These are phyloP conservation scores for Euclidia mi DNA, from an alignment of 2,888 invertebrate species.

Conservation along the genomic window DNA sequence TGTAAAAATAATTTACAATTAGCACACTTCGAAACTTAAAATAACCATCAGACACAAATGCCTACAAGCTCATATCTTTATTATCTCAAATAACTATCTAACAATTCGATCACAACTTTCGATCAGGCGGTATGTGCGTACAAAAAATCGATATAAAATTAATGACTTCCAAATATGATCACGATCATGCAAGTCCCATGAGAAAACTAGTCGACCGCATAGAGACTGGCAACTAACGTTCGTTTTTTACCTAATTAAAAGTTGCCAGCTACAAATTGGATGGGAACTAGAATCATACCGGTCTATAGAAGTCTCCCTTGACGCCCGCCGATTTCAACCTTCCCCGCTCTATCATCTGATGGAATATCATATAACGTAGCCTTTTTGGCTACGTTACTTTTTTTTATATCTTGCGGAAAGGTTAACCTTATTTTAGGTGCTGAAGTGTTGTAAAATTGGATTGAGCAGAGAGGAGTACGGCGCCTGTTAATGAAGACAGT, in stretches of 20 bases:
- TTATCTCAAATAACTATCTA: conserved; percentile 7
- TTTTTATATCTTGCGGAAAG: no score
- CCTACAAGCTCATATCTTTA: not conserved
- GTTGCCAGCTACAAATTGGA: conserved; percentile 50
- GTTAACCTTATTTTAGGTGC: no score
- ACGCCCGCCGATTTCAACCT: not conserved
- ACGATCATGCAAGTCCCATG: conserved; percentile 39
- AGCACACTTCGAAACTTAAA: not conserved
- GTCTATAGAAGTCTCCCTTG: conserved; percentile 7
- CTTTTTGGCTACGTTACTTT: no score
- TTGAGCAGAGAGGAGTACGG: no score
- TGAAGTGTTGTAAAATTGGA: no score
- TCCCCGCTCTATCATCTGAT: not conserved
- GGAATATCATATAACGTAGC: not conserved
- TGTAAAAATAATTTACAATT: no score
- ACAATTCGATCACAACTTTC: conserved; percentile 25
- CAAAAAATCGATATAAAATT: conserved; percentile 40
- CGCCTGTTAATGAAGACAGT: no score
- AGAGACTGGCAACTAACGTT: conserved; percentile 43
- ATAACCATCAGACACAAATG: not conserved
- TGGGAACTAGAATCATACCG: conserved; percentile 34
- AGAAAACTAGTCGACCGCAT: conserved; percentile 42
- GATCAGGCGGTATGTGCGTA: conserved; percentile 23
- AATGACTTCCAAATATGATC: conserved; percentile 56
- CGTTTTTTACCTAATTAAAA: conserved; percentile 54